Base-by-base conservation (phyloP, 2,113 vertebrate species). In the Pyrgilauda ruficollis region DNA sequence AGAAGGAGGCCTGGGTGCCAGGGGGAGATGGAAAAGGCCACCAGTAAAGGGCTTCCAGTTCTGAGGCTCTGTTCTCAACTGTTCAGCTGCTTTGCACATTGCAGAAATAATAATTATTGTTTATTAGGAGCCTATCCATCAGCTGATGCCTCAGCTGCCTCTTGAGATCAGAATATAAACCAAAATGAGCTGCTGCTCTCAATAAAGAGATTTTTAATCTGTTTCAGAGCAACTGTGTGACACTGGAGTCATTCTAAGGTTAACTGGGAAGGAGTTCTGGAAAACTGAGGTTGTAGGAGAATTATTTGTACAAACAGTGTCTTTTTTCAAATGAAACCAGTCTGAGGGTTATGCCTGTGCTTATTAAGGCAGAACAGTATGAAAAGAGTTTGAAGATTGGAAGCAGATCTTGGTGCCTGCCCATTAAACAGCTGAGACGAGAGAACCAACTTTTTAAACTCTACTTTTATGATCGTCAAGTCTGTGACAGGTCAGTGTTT, bases 381-480 rank as follows among this genome's bases (percentile, higher is more conserved):
- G 44, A 84, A 64, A 84, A 85, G 72, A 49, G 24, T 86, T 75
- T 59, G 85, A 86, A 94, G 87, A 59, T 6, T 70, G 76, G 92
- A 85, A 94, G 86, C 68, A 14, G 75, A 55, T 89, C 88, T 90
- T 61, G 59, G 52, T 72, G 85, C 41, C 79, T 88, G 52, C 85
- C 88, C 79, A 92, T 95, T 94, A 96, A 96, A 96, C 19, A 72
- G 64, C 69, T 84, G 64, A 93, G 88, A 97, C 0, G 5, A 43
- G 53, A 92, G 80, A 95, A 94, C 28, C 73, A 96, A 97, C 92
- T 96, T 96, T 91, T 95, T 92, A 92, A 95, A 96, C 88, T 96
- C 78, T 88, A 89, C 92, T 96, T 97, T 96, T 89, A 79, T 84
- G 88, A 97, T 78, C 4, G 0, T 96, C 76, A 92, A 94, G 56